A percentile compares a stretch with the other conserved stretches of the same genome.
phyloP scores from a whole-genome alignment of 1,140 invertebrate species.

The Pristionchus pacificus region DNA sequence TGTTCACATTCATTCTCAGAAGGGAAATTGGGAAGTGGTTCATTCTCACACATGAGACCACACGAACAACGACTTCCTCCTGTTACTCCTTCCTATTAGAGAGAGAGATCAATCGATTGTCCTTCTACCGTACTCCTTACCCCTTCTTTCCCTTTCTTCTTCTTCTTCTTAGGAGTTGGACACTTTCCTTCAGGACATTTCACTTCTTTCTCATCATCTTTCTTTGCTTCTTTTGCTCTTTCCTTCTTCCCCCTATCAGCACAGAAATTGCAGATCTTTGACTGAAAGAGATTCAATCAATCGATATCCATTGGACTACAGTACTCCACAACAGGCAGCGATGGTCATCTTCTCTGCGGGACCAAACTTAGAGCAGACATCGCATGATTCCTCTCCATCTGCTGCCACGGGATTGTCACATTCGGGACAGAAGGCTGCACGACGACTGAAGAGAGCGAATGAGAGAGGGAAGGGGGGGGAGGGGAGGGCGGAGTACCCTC shows the following conservation, averaged over 20 bases:
- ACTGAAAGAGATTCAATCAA: conserved; percentile 13
- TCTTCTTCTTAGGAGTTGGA: conserved; percentile 12
- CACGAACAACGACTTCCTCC: conserved; percentile 30
- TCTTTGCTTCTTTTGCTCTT: conserved; percentile 26
- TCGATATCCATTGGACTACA: conserved; percentile 5
- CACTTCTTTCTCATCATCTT: conserved; percentile 10
- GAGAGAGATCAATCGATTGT: neutral
- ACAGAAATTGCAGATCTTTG: conserved; percentile 17
- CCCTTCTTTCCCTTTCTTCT: conserved; percentile 14
- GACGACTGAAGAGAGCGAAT: neutral
- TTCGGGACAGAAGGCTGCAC: neutral
- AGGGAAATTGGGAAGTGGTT: conserved; percentile 44
- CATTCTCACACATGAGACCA: conserved; percentile 28
- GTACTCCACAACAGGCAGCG: conserved; percentile 33
- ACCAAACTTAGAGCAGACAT: neutral
- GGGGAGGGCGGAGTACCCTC: neutral
- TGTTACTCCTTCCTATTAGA: neutral
- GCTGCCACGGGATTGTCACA: neutral
- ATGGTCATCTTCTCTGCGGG: conserved; percentile 9
- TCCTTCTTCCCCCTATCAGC: conserved; percentile 16
- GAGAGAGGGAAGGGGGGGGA: neutral
- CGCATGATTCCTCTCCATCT: neutral
- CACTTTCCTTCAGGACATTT: conserved; percentile 20
- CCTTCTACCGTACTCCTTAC: neutral
- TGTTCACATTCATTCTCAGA: conserved; percentile 46